Conservation (phyloP, 2,888 invertebrate genomes). For the Apotomis capreana region DNA sequence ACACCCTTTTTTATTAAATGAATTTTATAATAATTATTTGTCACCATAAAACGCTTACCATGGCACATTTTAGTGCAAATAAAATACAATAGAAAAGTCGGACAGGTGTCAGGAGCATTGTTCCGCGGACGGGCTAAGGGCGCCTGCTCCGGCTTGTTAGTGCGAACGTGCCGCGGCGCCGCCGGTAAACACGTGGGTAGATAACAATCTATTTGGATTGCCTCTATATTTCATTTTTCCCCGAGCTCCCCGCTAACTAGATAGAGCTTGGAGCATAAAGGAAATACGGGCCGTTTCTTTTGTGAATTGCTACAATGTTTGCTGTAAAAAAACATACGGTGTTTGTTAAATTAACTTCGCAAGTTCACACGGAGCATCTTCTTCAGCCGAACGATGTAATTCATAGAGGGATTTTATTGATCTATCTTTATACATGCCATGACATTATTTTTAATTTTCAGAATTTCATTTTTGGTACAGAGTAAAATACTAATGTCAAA, state of each 20-base stretch:
- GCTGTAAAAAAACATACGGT: constrained; percentile 43
- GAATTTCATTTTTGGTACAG: no score
- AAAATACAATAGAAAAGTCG: constrained; percentile 50
- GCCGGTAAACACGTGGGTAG: constrained; percentile 82
- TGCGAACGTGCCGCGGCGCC: constrained; percentile 78
- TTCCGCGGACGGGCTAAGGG: constrained; percentile 66
- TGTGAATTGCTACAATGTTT: constrained; percentile 58
- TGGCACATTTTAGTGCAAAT: constrained; percentile 15
- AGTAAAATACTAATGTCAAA: no score
- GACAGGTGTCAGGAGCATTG: constrained; percentile 75
- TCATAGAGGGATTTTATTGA: no score
- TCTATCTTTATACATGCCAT: no score
- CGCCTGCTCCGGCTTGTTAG: constrained; percentile 71
- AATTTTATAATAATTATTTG: not conserved
- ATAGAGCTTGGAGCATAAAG: constrained; percentile 71
- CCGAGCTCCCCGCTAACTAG: constrained; percentile 78
- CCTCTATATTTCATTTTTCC: constrained; percentile 84
- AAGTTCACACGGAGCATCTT: constrained; percentile 3
- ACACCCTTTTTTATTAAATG: no score
- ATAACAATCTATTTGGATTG: constrained; percentile 84
- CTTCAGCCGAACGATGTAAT: no score
- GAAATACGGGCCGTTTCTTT: constrained; percentile 76
- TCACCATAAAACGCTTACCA: not conserved
- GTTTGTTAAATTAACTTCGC: constrained; percentile 45
- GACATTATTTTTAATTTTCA: no score